Conservation (phyloP, 1,140 invertebrate genomes). For the Plectrocnemia conspersa region DNA sequence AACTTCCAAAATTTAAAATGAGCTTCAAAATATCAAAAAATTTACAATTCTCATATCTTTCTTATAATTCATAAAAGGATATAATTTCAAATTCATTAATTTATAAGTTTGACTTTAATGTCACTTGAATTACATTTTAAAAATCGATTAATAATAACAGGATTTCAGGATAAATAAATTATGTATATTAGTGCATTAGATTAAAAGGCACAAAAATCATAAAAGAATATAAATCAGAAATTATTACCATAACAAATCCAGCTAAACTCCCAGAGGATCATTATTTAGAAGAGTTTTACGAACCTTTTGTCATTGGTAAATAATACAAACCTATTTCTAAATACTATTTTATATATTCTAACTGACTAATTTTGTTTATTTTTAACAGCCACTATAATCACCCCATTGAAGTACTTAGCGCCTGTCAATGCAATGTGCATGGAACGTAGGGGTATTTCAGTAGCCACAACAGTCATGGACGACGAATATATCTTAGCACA, state of each 20-base stretch:
- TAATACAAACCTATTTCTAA: neutral
- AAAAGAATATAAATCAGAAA: constrained; percentile 62
- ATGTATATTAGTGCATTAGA: constrained; percentile 36
- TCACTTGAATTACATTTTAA: too few species aligned
- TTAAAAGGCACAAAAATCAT: constrained; percentile 55
- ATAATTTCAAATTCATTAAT: too few species aligned
- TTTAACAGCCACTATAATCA: constrained; percentile 76
- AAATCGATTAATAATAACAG: too few species aligned
- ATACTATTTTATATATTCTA: constrained; percentile 7
- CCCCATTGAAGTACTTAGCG: constrained; percentile 70
- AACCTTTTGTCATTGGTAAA: constrained; percentile 77
- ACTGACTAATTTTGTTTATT: constrained; percentile 7
- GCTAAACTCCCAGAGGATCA: constrained; percentile 65
- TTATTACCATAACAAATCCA: constrained; percentile 80
- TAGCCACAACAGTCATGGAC: constrained; percentile 74
- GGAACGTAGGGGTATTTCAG: constrained; percentile 73
- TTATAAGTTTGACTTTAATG: too few species aligned
- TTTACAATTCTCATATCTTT: too few species aligned
- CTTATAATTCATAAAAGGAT: too few species aligned
- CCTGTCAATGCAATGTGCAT: constrained; percentile 68
- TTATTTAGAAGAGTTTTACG: constrained; percentile 71
- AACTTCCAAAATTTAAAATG: too few species aligned
- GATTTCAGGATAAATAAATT: too few species aligned
- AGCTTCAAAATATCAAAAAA: too few species aligned
- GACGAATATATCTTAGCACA: constrained; percentile 75